phyloP scores from a whole-genome alignment of 2,113 vertebrate genomes.

The Rostratula benghalensis region DNA sequence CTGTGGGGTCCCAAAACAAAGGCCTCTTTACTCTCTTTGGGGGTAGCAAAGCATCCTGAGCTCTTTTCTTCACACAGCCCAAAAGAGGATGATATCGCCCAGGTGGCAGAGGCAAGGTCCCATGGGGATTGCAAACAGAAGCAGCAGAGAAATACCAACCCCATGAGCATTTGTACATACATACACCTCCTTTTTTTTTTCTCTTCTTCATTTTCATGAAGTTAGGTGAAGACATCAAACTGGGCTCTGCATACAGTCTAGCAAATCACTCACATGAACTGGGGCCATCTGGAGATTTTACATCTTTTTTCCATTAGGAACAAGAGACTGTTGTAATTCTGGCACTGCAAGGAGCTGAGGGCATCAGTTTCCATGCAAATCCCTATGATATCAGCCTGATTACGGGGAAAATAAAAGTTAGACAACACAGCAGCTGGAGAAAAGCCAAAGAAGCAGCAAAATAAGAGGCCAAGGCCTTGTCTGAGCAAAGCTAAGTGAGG shows the following conservation, averaged over 20 bases:
- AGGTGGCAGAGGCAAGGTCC: not conserved
- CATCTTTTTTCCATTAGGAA: constrained; percentile 34
- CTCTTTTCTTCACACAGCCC: not conserved
- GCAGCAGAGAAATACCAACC: not conserved
- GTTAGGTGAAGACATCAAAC: not conserved
- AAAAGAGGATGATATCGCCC: fast-evolving
- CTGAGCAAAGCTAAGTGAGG: not conserved
- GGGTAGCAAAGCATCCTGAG: not conserved
- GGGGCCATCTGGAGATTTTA: not conserved
- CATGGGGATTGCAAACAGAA: not conserved
- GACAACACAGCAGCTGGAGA: not conserved
- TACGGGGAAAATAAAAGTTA: not conserved
- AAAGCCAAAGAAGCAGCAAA: not conserved
- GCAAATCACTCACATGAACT: not conserved
- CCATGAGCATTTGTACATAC: fast-evolving
- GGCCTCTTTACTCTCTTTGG: not conserved
- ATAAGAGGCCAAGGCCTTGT: not conserved
- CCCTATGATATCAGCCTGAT: constrained; percentile 32
- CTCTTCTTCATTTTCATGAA: not conserved
- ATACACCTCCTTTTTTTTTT: not conserved
- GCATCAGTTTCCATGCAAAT: constrained; percentile 4
- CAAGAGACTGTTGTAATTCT: constrained; percentile 37
- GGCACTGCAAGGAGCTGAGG: constrained; percentile 7
- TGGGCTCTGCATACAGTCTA: not conserved
- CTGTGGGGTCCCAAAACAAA: not conserved